Conservation (phyloP, 2,113 vertebrate genomes). For the Gadus chalcogrammus region DNA sequence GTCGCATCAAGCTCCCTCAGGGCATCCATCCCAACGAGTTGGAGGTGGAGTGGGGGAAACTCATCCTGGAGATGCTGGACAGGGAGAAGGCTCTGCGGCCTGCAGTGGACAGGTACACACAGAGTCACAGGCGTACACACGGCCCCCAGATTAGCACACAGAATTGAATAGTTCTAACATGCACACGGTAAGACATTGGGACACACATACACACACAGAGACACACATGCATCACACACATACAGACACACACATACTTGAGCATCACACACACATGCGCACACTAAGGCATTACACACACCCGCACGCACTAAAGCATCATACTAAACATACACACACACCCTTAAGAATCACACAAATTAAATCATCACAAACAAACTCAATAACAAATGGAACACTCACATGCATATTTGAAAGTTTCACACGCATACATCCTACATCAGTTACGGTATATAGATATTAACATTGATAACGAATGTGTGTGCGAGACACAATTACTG, state of each 20-base stretch:
- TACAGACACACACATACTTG: background rate
- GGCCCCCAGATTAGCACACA: background rate
- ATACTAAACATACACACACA: background rate
- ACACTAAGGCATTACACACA: background rate
- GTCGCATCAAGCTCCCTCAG: conserved; percentile 90
- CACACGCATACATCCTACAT: too few relatives aligned
- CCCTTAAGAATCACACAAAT: background rate
- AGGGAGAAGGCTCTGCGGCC: conserved; percentile 91
- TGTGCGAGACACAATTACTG: too few relatives aligned
- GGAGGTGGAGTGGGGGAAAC: conserved; percentile 97
- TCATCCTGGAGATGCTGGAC: conserved; percentile 97
- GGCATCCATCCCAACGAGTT: conserved; percentile 93
- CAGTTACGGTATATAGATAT: too few relatives aligned
- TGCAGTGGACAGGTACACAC: conserved; percentile 85
- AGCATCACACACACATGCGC: background rate
- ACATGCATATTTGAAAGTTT: background rate
- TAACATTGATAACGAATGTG: too few relatives aligned
- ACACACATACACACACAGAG: too few relatives aligned
- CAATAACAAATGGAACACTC: background rate
- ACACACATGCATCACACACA: background rate
- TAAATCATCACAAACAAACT: background rate
- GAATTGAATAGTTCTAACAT: too few relatives aligned
- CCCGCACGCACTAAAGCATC: background rate
- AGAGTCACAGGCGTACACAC: background rate
- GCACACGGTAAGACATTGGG: too few relatives aligned